phyloP scores from a whole-genome alignment of 2,113 vertebrate species.

The Petromus typicus region DNA sequence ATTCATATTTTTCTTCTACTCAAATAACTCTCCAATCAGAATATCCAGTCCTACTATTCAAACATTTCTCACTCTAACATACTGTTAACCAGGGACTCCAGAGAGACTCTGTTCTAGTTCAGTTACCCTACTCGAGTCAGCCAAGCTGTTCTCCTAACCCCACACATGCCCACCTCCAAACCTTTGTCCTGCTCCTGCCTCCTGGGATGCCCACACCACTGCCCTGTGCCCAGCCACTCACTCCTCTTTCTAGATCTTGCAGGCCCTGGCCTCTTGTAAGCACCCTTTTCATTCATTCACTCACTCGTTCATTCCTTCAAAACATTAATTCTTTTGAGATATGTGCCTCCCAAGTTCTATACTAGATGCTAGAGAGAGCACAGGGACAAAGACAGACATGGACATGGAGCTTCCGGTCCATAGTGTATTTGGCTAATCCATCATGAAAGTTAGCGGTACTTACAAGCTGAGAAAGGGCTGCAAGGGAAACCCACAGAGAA shows the following conservation, averaged over 20 bases:
- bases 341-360: neutral
- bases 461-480: neutral
- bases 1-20: neutral
- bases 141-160: neutral
- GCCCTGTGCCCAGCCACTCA: neutral
- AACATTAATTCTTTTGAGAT: neutral
- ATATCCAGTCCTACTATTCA: neutral
- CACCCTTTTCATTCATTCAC: neutral
- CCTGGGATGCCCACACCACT: neutral
- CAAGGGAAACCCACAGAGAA: neutral
- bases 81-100: neutral
- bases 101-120: neutral
- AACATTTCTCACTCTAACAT: neutral
- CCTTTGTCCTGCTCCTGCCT: neutral
- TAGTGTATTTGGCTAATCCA: fast-evolving
- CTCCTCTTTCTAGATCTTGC: neutral
- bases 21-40: neutral
- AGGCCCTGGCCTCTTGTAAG: neutral
- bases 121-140: neutral
- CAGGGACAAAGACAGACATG: neutral
- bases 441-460: neutral
- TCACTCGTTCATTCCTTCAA: neutral
- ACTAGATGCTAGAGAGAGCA: neutral
- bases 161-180: neutral
- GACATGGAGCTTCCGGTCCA: neutral